Evolutionary conservation across 1,140 invertebrate genomes (phyloP).

Genomic region (Danaus melanippus): DNA sequence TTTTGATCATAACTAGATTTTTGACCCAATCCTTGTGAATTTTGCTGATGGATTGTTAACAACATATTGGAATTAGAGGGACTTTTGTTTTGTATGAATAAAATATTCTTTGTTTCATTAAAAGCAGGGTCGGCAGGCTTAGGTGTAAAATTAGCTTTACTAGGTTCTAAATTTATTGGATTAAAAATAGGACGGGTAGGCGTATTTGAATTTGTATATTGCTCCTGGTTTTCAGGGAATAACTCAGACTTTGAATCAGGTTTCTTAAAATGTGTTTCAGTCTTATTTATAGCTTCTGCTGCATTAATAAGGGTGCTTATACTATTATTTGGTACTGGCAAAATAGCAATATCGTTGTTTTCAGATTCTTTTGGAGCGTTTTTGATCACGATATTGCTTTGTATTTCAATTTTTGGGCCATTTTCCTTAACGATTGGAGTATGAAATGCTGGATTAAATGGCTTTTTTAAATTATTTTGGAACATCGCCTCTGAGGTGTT

Average conservation of each 20-base stretch:
- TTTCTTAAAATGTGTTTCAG: constrained; percentile 40
- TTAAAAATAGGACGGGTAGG: constrained; percentile 32
- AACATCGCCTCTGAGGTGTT: constrained; percentile 40
- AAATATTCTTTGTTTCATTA: constrained; percentile 52
- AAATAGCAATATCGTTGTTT: constrained; percentile 13
- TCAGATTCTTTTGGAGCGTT: constrained; percentile 35
- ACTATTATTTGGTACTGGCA: constrained; percentile 29
- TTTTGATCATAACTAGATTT: constrained; percentile 55
- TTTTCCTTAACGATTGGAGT: constrained; percentile 27
- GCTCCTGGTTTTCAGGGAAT: constrained; percentile 26
- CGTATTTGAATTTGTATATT: constrained; percentile 19
- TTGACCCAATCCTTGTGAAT: constrained; percentile 49
- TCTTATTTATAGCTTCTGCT: constrained; percentile 50
- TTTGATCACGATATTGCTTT: constrained; percentile 59
- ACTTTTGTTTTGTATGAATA: constrained; percentile 58
- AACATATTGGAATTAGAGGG: constrained; percentile 52
- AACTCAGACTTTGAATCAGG: constrained; percentile 33
- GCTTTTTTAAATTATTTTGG: constrained; percentile 36
- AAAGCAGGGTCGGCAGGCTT: constrained; percentile 32
- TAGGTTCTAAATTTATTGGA: constrained; percentile 41
- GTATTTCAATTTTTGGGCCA: constrained; percentile 50
- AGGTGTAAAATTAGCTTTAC: constrained; percentile 27
- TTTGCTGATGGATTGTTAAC: constrained; percentile 52
- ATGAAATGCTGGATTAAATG: constrained; percentile 35
- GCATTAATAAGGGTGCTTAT: constrained; percentile 53